phyloP scores from a whole-genome alignment of 1,140 invertebrate species.

The Magallana angulata region DNA sequence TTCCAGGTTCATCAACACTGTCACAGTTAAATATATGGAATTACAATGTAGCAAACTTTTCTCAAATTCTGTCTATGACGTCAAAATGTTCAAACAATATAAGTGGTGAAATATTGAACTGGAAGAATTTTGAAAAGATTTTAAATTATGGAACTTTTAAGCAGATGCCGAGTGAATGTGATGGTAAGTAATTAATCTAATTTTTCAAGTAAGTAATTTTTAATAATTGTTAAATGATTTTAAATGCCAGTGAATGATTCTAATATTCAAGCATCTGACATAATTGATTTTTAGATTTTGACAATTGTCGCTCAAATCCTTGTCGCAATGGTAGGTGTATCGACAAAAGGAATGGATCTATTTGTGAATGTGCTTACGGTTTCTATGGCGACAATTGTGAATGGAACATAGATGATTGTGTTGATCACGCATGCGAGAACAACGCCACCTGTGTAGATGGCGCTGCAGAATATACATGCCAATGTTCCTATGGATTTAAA shows the following conservation, averaged over 20 bases:
- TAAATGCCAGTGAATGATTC: no score
- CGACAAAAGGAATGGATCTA: constrained; percentile 82
- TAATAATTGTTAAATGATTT: no score
- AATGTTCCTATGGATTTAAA: constrained; percentile 43
- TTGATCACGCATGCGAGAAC: constrained; percentile 79
- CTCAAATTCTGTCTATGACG: background rate
- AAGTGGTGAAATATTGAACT: constrained; percentile 2
- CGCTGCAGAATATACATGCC: constrained; percentile 34
- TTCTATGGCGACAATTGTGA: constrained; percentile 96
- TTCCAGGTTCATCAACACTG: background rate
- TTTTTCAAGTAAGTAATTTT: background rate
- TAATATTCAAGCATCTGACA: no score
- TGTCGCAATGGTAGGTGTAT: constrained; percentile 60
- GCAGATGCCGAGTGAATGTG: constrained; percentile 49
- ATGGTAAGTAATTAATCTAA: constrained; percentile 44
- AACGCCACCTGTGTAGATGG: constrained; percentile 53
- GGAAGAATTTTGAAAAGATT: constrained; percentile 33
- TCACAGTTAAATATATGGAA: constrained; percentile 41
- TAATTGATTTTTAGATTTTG: constrained; percentile 9
- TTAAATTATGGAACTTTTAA: constrained; percentile 12
- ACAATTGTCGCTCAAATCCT: constrained; percentile 37
- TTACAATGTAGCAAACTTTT: background rate
- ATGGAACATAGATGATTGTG: constrained; percentile 86
- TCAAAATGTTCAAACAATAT: background rate
- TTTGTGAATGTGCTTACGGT: constrained; percentile 91